A percentile compares a stretch with the other conserved stretches of the same genome.
Evolutionary conservation across 1,140 invertebrate species (phyloP).

Genomic region (Heliconius congener): DNA sequence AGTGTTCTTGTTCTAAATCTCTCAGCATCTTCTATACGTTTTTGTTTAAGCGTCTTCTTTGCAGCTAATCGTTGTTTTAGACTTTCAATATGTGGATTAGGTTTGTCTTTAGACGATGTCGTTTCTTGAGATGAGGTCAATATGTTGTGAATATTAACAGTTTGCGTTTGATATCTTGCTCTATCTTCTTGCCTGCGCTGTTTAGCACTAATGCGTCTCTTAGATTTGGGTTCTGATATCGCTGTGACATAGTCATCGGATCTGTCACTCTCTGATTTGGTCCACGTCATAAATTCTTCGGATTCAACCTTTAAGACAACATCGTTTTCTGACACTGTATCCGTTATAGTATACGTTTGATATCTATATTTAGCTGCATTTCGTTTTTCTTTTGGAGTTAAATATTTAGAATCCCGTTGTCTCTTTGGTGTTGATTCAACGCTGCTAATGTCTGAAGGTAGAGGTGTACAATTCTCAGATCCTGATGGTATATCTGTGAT

Average conservation of each 20-base stretch:
- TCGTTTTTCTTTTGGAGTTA: constrained; percentile 89
- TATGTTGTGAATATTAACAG: constrained; percentile 72
- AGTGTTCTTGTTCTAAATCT: constrained; percentile 85
- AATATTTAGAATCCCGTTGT: constrained; percentile 70
- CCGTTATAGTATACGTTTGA: constrained; percentile 89
- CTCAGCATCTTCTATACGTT: constrained; percentile 83
- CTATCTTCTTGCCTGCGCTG: constrained; percentile 86
- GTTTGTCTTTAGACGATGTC: constrained; percentile 33
- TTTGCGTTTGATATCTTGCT: constrained; percentile 87
- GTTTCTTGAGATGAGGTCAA: constrained; percentile 42
- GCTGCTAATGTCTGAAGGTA: constrained; percentile 83
- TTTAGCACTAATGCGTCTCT: constrained; percentile 81
- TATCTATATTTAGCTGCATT: constrained; percentile 88
- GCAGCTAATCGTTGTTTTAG: constrained; percentile 76
- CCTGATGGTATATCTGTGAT: constrained; percentile 75
- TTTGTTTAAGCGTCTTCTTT: constrained; percentile 82
- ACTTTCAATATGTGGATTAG: constrained; percentile 70
- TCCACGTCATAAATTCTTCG: constrained; percentile 73
- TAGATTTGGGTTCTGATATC: constrained; percentile 58
- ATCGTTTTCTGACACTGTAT: constrained; percentile 65
- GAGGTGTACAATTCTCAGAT: constrained; percentile 72
- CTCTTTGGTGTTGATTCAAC: constrained; percentile 88
- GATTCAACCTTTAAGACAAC: constrained; percentile 53
- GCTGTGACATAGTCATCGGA: constrained; percentile 74
- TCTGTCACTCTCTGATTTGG: constrained; percentile 70